phyloP scores from a whole-genome alignment of 2,113 vertebrate species.

The Ageneiosus marmoratus region DNA sequence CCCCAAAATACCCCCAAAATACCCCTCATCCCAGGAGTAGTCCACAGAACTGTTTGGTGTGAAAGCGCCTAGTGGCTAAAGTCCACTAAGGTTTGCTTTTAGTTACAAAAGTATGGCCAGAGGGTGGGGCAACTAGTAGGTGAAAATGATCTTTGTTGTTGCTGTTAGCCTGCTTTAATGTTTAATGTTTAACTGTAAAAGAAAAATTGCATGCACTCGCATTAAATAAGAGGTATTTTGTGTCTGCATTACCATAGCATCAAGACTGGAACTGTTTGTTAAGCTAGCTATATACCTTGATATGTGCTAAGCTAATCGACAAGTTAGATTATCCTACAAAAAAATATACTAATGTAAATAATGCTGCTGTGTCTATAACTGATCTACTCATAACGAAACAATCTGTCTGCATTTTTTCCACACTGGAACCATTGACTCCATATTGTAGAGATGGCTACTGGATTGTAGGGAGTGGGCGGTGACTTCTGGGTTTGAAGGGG shows the following conservation, averaged over 20 bases:
- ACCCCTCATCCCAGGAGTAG: too few species aligned
- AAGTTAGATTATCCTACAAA: not conserved
- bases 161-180: not conserved
- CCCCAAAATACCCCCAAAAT: too few species aligned
- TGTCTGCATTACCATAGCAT: too few species aligned
- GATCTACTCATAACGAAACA: not conserved
- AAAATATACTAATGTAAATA: not conserved
- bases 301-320: not conserved
- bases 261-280: not conserved
- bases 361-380: not conserved
- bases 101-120: not conserved
- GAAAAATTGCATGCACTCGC: not conserved
- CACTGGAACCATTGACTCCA: not conserved
- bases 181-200: not conserved
- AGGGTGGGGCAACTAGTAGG: not conserved
- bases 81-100: not conserved
- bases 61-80: too few species aligned
- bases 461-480: too few species aligned
- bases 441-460: too few species aligned
- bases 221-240: too few species aligned
- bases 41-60: too few species aligned
- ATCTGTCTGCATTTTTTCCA: not conserved
- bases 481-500: too few species aligned
- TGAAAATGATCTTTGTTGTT: not conserved
- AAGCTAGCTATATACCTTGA: too few species aligned